These are phyloP conservation scores for Pegoplata infirma DNA, from an alignment of 2,888 invertebrate genomes.

Conservation along the genomic window DNA sequence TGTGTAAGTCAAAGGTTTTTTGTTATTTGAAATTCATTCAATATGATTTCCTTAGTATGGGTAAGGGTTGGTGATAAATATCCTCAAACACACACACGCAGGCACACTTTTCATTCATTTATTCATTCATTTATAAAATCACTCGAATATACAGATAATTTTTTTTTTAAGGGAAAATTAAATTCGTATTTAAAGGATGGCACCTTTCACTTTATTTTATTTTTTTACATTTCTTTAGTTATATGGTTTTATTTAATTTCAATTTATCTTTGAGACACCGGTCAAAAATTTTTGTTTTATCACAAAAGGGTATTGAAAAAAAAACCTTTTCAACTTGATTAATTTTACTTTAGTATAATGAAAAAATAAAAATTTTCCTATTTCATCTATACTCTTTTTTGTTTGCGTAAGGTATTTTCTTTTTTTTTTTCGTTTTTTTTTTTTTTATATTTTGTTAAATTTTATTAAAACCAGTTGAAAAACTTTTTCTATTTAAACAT, in stretches of 20 bases:
- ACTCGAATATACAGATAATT: not conserved
- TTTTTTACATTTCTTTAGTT: not conserved
- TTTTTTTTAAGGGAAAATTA: not conserved
- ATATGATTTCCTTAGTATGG: not conserved
- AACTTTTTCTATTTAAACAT: not conserved
- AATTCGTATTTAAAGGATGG: not conserved
- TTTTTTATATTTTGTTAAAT: not conserved
- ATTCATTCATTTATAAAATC: too few species aligned
- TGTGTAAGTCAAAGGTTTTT: not conserved
- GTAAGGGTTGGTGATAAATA: not conserved
- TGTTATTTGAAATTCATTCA: not conserved
- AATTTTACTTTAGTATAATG: constrained; percentile 73
- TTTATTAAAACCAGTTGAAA: not conserved
- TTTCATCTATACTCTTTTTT: too few species aligned
- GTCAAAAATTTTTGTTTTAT: constrained; percentile 17
- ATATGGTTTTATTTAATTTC: not conserved
- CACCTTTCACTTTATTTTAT: not conserved
- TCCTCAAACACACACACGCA: too few species aligned
- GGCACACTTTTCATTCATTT: not conserved
- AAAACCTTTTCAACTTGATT: constrained; percentile 72
- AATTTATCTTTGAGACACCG: not conserved
- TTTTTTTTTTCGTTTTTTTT: not conserved
- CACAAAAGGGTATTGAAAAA: not conserved
- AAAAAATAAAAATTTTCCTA: too few species aligned
- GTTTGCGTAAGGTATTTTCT: constrained; percentile 68